phyloP scores from a whole-genome alignment of 2,113 vertebrate species.

The Tamias sibiricus region DNA sequence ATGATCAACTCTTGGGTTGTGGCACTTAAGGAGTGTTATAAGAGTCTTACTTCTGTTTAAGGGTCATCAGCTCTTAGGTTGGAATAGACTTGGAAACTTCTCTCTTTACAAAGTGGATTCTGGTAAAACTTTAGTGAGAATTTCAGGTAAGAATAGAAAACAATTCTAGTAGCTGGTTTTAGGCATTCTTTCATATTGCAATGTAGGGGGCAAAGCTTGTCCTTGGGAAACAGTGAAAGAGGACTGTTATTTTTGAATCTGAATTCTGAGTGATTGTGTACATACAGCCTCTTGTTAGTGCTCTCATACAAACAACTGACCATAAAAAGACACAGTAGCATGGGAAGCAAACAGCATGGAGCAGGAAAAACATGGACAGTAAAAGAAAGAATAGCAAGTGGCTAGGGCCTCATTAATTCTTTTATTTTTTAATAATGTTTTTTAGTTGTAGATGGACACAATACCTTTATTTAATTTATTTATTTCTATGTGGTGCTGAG shows the following conservation, averaged over 20 bases:
- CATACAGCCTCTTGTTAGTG: not conserved
- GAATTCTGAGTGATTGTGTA: not conserved
- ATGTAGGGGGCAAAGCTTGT: not conserved
- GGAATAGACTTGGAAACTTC: not conserved
- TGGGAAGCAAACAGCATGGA: not conserved
- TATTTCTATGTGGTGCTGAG: too few species aligned
- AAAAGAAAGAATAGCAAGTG: not conserved
- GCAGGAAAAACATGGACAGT: not conserved
- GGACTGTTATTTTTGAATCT: not conserved
- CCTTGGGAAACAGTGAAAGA: not conserved
- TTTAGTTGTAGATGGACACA: too few species aligned
- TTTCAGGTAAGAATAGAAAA: constrained; percentile 29
- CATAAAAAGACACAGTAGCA: not conserved
- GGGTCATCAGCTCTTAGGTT: not conserved
- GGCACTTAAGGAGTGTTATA: not conserved
- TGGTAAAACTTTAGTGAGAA: not conserved
- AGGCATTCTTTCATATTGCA: not conserved
- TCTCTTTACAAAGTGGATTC: not conserved
- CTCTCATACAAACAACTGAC: not conserved
- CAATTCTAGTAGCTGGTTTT: not conserved
- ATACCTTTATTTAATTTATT: too few species aligned
- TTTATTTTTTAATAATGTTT: too few species aligned
- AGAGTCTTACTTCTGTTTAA: not conserved
- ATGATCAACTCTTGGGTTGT: not conserved
- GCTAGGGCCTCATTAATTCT: not conserved